Percentiles rank a stretch among this genome's conserved stretches.
These are phyloP conservation scores for Holothuria scabra DNA, from an alignment of 53 echinoderm and acorn worm species.

Conservation along the genomic window DNA sequence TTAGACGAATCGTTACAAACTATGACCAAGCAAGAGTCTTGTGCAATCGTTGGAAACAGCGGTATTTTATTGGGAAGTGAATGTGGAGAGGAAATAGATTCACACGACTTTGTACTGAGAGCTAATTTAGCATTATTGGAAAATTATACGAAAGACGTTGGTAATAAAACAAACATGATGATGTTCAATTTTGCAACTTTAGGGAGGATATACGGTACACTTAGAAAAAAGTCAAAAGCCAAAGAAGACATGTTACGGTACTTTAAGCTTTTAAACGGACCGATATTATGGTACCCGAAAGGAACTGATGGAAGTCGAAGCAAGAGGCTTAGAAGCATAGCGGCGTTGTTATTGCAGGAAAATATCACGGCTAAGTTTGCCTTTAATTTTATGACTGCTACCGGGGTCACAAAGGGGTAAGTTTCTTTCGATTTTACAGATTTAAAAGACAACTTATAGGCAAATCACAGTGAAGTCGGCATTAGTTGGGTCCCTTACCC, in stretches of 20 bases:
- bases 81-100: constrained; percentile 18
- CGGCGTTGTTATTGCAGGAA: background rate
- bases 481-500: too few species aligned
- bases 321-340: background rate
- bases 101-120: background rate
- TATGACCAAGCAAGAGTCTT: background rate
- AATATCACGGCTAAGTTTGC: background rate
- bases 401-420: too few species aligned
- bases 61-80: background rate
- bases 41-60: constrained; percentile 14
- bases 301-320: background rate
- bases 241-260: constrained; percentile 3
- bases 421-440: too few species aligned
- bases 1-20: background rate
- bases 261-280: background rate
- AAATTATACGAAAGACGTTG: background rate
- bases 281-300: background rate
- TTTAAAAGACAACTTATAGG: too few species aligned
- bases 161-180: constrained; percentile 5
- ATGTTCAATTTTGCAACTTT: constrained; percentile 2
- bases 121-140: background rate
- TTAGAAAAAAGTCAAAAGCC: background rate
- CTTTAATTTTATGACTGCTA: background rate
- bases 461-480: too few species aligned
- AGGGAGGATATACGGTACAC: background rate